Base-by-base conservation (phyloP, 2,797 vertebrate genomes). In the Knipowitschia caucasica region DNA sequence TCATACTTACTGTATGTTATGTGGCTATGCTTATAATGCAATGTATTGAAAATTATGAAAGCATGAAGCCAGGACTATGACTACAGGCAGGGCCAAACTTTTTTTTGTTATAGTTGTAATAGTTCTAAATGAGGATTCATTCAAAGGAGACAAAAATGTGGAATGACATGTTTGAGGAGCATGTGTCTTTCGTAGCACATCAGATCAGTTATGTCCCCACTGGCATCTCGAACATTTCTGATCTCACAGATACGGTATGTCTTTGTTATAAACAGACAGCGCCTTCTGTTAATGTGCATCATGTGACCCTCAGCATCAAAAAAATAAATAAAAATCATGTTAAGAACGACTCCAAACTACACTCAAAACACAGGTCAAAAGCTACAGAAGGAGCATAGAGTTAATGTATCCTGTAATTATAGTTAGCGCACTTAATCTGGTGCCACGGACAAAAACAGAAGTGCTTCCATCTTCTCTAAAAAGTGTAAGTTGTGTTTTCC, bases 231-330 rank as follows among this genome's bases (percentile, higher is more conserved):
- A 20, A 47, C 24, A 30, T 30, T 30, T 6, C 17, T 5, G 1
- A 4, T 29, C 38, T 17, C n/a, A 40, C 42, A 23, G 5, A 33
- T 18, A 34, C 17, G n/a, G 14, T 30, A 30, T 30, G 25, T 18
- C 18, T 3, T 27, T 9, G 15, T 29, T 15, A 25, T 17, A 27
- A 43, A 11, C 15, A 59, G 56, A 66, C 7, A 20, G 34, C 7
- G 17, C 10, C 23, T 53, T 43, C 25, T 24, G 9, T n/a, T 29
- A 20, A 43, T 9, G 29, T 23, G 30, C n/a, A 4, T 21, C 60
- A 59, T 46, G 67, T 46, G 59, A 62, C 34, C 62, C 11, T 46
- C 15, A n/a, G 35, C 3, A 38, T 11, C 17, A 7, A 53, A 49
- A 15, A 30, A 39, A 30, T n/a, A 24, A 1, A 2, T 26, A n/a